phyloP scores from a whole-genome alignment of 2,113 vertebrate species.

The Nesogale talazaci region DNA sequence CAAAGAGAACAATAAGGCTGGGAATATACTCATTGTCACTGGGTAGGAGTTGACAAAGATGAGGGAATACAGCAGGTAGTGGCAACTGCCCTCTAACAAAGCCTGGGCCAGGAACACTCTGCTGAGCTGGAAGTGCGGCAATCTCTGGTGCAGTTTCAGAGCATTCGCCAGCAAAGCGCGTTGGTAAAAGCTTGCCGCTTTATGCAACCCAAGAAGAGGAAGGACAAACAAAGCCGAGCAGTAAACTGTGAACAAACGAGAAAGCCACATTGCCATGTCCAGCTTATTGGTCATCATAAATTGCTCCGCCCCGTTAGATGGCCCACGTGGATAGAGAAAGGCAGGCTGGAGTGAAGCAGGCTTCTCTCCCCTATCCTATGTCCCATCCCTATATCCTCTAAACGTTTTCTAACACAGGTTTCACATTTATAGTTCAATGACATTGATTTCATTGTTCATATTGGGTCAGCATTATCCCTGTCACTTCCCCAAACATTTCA shows the following conservation, averaged over 20 bases:
- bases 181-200: constrained; percentile 98
- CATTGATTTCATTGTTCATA: neutral
- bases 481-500: neutral
- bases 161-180: constrained; percentile 97
- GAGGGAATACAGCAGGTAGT: constrained; percentile 98
- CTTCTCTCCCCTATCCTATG: too few relatives aligned
- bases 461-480: neutral
- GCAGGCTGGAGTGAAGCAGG: too few relatives aligned
- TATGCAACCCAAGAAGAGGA: constrained; percentile 97
- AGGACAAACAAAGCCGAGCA: constrained; percentile 98
- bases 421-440: neutral
- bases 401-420: neutral
- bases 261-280: constrained; percentile 99
- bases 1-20: too few relatives aligned
- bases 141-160: constrained; percentile 95
- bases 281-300: constrained; percentile 97
- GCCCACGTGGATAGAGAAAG: too few relatives aligned
- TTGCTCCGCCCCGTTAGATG: too few relatives aligned
- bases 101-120: constrained; percentile 95
- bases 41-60: constrained; percentile 99
- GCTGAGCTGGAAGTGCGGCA: constrained; percentile 97
- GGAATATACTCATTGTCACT: constrained; percentile 87
- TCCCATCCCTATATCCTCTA: too few relatives aligned
- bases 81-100: constrained; percentile 97
- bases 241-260: constrained; percentile 97